These are phyloP conservation scores for Eupithecia tripunctaria DNA, from an alignment of 2,888 invertebrate species.

Conservation along the genomic window DNA sequence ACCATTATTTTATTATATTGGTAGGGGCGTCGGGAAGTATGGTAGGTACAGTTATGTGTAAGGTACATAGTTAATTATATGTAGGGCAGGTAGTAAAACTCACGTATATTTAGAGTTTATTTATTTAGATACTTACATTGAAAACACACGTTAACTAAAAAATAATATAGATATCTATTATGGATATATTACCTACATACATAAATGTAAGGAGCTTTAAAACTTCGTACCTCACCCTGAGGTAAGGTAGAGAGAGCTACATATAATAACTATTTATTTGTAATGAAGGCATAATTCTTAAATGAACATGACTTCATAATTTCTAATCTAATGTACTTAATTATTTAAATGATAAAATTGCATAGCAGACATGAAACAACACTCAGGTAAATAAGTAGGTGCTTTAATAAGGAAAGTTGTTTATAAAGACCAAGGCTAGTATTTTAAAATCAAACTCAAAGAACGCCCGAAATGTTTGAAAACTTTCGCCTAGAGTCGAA, in stretches of 20 bases:
- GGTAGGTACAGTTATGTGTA: too few species aligned
- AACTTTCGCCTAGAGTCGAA: neutral
- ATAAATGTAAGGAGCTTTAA: constrained; percentile 2
- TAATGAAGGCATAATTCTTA: neutral
- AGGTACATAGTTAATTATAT: too few species aligned
- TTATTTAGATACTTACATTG: constrained; percentile 1
- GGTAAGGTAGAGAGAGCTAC: neutral
- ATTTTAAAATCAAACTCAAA: neutral
- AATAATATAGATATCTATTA: neutral
- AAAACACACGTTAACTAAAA: constrained; percentile 11
- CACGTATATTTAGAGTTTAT: neutral
- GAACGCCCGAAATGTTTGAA: neutral
- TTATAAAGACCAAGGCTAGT: neutral
- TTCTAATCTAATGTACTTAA: constrained; percentile 1
- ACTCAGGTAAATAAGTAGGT: neutral
- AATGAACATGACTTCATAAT: neutral
- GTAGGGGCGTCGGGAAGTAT: too few species aligned
- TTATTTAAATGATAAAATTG: neutral
- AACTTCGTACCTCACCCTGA: neutral
- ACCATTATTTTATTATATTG: too few species aligned
- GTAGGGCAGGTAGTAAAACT: neutral
- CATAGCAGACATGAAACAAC: neutral
- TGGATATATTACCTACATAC: neutral
- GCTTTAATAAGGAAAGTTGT: neutral
- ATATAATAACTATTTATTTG: neutral